phyloP scores from a whole-genome alignment of 2,888 invertebrate genomes.

The Ypsolopha scabrella region DNA sequence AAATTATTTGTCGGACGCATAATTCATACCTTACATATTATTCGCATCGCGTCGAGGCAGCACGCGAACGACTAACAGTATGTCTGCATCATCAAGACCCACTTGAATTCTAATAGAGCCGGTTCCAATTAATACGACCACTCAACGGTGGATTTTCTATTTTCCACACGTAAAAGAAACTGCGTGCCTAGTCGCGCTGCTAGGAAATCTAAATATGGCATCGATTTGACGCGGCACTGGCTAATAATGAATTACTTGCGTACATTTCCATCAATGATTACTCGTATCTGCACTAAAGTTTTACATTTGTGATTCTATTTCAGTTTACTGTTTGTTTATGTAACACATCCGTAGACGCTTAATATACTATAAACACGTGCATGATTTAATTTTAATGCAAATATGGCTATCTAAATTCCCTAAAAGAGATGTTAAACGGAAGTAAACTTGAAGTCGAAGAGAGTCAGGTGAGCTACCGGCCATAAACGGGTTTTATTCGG shows the following conservation, averaged over 20 bases:
- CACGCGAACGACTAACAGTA: constrained; percentile 60
- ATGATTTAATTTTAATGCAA: too few relatives aligned
- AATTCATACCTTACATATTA: constrained; percentile 15
- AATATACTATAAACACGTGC: too few relatives aligned
- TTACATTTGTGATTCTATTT: too few relatives aligned
- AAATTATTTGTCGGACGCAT: constrained; percentile 6
- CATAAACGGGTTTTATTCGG: constrained; percentile 57
- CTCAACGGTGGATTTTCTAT: constrained; percentile 69
- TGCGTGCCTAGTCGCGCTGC: constrained; percentile 44
- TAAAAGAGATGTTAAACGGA: constrained; percentile 1
- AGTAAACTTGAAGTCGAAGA: constrained; percentile 1
- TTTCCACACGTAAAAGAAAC: constrained; percentile 70
- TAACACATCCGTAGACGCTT: too few relatives aligned
- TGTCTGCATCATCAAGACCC: constrained; percentile 46
- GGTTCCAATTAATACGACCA: constrained; percentile 63
- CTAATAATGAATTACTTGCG: too few relatives aligned
- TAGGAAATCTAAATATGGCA: constrained; percentile 55
- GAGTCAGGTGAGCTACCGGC: constrained; percentile 20
- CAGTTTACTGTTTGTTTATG: too few relatives aligned
- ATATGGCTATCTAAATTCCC: too few relatives aligned
- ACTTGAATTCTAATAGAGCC: constrained; percentile 57
- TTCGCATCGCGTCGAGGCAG: constrained; percentile 50
- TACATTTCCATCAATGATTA: too few relatives aligned
- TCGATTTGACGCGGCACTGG: constrained; percentile 2
- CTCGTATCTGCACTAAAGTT: too few relatives aligned